A percentile compares a stretch with the other conserved stretches of the same genome.
Evolutionary conservation across 2,113 vertebrate genomes (phyloP).

Genomic region (Phrynocephalus versicolor): DNA sequence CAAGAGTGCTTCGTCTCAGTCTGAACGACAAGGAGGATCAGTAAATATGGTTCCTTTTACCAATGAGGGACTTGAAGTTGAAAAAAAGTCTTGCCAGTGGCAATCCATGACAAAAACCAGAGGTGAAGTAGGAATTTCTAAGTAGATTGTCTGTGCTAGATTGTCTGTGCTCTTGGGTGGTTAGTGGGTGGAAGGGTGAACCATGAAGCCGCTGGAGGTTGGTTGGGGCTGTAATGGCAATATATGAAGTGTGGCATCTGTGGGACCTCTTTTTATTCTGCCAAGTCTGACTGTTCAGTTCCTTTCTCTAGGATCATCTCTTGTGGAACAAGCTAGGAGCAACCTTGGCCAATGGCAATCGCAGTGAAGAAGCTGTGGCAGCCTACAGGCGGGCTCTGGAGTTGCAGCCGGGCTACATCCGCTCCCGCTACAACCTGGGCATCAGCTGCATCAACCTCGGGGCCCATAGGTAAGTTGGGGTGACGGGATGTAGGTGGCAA

Average conservation of each 20-base stretch:
- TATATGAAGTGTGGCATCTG: background rate
- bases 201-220: too few relatives aligned
- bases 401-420: slow-evolving; percentile 94
- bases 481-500: too few relatives aligned
- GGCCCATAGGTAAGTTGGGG: slow-evolving; percentile 87
- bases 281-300: background rate
- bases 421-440: slow-evolving; percentile 96
- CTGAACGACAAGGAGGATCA: background rate
- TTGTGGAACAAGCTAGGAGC: slow-evolving; percentile 97
- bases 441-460: slow-evolving; percentile 98
- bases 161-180: too few relatives aligned
- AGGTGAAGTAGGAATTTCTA: background rate
- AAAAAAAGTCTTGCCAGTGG: background rate
- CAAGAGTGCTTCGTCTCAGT: background rate
- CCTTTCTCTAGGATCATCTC: slow-evolving; percentile 86
- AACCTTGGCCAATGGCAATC: slow-evolving; percentile 93
- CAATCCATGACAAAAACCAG: background rate
- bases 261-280: background rate
- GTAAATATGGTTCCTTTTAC: background rate
- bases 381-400: slow-evolving; percentile 92
- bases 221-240: background rate
- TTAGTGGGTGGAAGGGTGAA: background rate
- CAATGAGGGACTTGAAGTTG: background rate
- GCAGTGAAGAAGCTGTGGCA: slow-evolving; percentile 93
- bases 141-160: too few relatives aligned